Evolutionary conservation across 2,113 vertebrate species (phyloP).

Genomic region (Coptodon rendalli): DNA sequence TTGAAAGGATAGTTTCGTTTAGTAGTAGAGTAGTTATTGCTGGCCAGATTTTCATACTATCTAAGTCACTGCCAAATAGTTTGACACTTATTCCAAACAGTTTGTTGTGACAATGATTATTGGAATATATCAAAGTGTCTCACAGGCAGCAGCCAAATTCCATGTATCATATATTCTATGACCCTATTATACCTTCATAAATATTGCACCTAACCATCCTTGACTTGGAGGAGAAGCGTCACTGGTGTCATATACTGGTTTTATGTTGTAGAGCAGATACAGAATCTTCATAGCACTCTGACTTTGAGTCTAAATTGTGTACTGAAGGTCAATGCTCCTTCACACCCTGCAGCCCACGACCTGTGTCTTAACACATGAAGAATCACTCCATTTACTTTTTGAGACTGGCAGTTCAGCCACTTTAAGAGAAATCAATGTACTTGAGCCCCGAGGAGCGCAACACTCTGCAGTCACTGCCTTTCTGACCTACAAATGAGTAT

Average conservation of each 20-base stretch:
- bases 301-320: constrained; percentile 66
- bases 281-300: neutral
- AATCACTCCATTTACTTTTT: constrained; percentile 72
- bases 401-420: constrained; percentile 49
- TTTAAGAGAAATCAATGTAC: constrained; percentile 70
- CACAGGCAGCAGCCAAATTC: neutral
- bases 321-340: constrained; percentile 79
- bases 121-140: neutral
- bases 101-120: neutral
- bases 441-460: constrained; percentile 44
- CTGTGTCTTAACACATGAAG: constrained; percentile 77
- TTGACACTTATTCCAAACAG: neutral
- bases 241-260: neutral
- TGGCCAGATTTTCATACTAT: neutral
- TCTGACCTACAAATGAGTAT: constrained; percentile 60
- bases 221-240: neutral
- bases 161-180: neutral
- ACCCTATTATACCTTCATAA: neutral
- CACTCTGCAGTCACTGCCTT: constrained; percentile 15
- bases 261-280: neutral
- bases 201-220: neutral
- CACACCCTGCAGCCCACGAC: constrained; percentile 66
- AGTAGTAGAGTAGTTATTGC: neutral
- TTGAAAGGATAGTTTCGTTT: neutral
- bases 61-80: neutral